Percentiles rank a stretch among this genome's conserved stretches.
Evolutionary conservation across 2,797 vertebrate genomes (phyloP).

Genomic region (Philypnodon macrostomus): DNA sequence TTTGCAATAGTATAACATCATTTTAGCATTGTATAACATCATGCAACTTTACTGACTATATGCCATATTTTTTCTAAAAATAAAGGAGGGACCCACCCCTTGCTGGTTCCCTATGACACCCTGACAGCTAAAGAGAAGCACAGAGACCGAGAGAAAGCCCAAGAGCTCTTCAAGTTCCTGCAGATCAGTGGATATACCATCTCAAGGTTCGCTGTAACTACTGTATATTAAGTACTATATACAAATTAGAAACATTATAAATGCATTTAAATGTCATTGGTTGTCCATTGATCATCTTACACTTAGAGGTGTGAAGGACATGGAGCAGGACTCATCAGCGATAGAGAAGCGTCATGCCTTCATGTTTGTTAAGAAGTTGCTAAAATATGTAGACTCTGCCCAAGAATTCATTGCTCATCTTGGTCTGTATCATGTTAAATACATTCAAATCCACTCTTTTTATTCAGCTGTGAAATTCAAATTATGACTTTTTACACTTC

Average conservation of each 20-base stretch:
- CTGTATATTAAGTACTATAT: too few relatives aligned
- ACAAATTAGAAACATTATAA: too few relatives aligned
- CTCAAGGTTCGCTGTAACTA: conserved; percentile 77
- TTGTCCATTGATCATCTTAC: too few relatives aligned
- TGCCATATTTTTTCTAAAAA: background rate
- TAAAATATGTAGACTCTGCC: conserved; percentile 92
- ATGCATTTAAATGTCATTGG: too few relatives aligned
- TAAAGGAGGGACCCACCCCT: conserved; percentile 89
- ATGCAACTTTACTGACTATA: background rate
- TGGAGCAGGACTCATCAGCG: conserved; percentile 91
- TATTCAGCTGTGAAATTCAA: background rate
- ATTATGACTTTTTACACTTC: conserved; percentile 39
- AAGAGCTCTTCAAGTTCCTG: conserved; percentile 95
- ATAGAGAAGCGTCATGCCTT: conserved; percentile 96
- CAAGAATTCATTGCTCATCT: conserved; percentile 99
- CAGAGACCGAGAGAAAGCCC: conserved; percentile 93
- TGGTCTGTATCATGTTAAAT: conserved; percentile 60
- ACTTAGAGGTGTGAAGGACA: conserved; percentile 85
- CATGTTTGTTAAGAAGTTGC: conserved; percentile 92
- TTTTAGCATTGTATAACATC: background rate
- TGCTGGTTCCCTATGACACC: conserved; percentile 95
- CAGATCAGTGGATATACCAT: conserved; percentile 89
- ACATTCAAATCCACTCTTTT: background rate
- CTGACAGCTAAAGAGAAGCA: conserved; percentile 97
- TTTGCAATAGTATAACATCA: background rate